These are phyloP conservation scores for Mercenaria mercenaria DNA, from an alignment of 1,140 invertebrate genomes.

Conservation along the genomic window DNA sequence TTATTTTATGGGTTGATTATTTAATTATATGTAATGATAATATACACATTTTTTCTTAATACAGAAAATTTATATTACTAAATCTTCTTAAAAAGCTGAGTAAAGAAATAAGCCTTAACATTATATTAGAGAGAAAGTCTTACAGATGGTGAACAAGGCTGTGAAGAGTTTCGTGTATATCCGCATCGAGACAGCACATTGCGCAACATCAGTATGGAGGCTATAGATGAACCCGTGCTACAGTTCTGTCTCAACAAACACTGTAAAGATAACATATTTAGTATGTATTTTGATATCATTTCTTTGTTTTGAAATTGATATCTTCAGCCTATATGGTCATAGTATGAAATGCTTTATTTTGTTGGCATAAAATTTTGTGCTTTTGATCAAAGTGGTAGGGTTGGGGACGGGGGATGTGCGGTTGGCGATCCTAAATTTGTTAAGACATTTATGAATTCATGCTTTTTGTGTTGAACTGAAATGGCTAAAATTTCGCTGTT, in stretches of 20 bases:
- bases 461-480: too few species aligned
- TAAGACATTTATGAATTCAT: too few species aligned
- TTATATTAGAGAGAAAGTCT: slow-evolving; percentile 75
- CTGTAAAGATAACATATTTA: slow-evolving; percentile 74
- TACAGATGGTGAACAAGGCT: slow-evolving; percentile 55
- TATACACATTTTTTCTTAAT: too few species aligned
- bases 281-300: slow-evolving; percentile 62
- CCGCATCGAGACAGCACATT: slow-evolving; percentile 76
- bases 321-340: too few species aligned
- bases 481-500: too few species aligned
- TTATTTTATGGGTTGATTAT: too few species aligned
- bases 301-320: background rate
- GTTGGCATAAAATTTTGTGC: too few species aligned
- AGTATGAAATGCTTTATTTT: too few species aligned
- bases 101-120: slow-evolving; percentile 50
- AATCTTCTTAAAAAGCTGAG: background rate
- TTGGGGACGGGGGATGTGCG: too few species aligned
- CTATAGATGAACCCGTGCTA: slow-evolving; percentile 74
- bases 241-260: slow-evolving; percentile 74
- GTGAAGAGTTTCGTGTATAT: slow-evolving; percentile 76
- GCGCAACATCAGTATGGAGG: slow-evolving; percentile 73
- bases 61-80: background rate
- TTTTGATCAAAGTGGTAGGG: too few species aligned
- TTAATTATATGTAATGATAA: too few species aligned
- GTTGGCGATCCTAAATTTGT: too few species aligned